Evolutionary conservation across 2,888 invertebrate genomes (phyloP).

Genomic region (Nebria brevicollis): DNA sequence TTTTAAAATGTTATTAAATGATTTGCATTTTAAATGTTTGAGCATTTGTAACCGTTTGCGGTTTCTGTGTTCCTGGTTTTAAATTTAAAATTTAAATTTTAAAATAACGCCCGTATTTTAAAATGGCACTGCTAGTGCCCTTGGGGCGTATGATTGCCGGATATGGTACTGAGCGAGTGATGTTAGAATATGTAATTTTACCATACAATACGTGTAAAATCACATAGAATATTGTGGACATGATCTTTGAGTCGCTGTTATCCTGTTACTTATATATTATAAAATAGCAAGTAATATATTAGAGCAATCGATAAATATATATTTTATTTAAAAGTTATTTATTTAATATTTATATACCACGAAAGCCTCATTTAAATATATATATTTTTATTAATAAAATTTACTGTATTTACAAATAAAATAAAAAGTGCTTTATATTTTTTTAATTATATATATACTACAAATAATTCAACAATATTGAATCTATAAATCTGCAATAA

Average conservation of each 20-base stretch:
- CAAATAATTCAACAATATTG: too few relatives aligned
- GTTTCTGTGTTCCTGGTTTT: neutral
- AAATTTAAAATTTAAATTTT: neutral
- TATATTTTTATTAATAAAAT: too few relatives aligned
- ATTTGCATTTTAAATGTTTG: neutral
- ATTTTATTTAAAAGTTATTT: neutral
- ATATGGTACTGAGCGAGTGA: neutral
- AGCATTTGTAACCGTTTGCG: neutral
- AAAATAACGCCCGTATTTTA: neutral
- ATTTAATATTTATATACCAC: neutral
- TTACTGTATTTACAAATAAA: too few relatives aligned
- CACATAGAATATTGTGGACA: neutral
- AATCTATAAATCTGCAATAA: too few relatives aligned
- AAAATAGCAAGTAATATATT: neutral
- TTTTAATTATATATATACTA: too few relatives aligned
- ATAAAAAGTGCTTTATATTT: too few relatives aligned
- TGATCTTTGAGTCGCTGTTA: neutral
- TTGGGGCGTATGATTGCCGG: neutral
- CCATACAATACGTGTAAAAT: neutral
- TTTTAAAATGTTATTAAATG: neutral
- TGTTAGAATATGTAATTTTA: slow-evolving; percentile 1
- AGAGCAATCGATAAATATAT: neutral
- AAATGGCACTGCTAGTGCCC: neutral
- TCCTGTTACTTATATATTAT: neutral
- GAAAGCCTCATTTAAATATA: too few relatives aligned